Conservation (phyloP, 2,888 invertebrate species). For the Trilocha varians region DNA sequence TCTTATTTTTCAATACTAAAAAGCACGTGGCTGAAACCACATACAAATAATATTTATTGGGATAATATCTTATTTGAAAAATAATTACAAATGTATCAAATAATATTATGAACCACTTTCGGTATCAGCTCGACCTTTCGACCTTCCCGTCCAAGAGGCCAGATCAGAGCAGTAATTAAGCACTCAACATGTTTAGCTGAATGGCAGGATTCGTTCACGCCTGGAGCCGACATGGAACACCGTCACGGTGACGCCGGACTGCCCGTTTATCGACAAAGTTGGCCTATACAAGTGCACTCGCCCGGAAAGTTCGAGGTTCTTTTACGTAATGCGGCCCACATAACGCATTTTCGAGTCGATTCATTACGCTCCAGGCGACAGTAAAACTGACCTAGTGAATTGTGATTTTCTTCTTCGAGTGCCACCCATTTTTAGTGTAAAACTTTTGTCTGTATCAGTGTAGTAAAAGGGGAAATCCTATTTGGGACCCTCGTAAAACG, state of each 20-base stretch:
- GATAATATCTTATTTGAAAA: too few species aligned
- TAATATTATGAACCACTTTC: too few species aligned
- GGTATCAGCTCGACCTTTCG: neutral
- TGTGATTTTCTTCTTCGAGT: conserved; percentile 14
- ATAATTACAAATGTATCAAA: too few species aligned
- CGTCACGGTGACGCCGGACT: conserved; percentile 44
- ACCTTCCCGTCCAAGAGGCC: neutral
- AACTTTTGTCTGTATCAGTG: conserved; percentile 12
- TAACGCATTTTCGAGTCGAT: conserved; percentile 43
- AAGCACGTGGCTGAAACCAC: too few species aligned
- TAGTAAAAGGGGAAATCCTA: conserved; percentile 1
- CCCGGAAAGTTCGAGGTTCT: conserved; percentile 49
- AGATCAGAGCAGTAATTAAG: neutral
- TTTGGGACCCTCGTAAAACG: neutral
- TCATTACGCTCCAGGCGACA: conserved; percentile 36
- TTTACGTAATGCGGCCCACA: conserved; percentile 49
- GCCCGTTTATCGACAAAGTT: conserved; percentile 50
- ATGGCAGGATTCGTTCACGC: conserved; percentile 22
- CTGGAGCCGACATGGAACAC: conserved; percentile 25
- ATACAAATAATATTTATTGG: too few species aligned
- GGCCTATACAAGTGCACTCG: conserved; percentile 53
- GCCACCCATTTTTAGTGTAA: conserved; percentile 12
- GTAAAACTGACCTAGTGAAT: conserved; percentile 35
- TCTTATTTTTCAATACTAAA: too few species aligned
- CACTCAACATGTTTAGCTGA: conserved; percentile 22